Base-by-base conservation (phyloP, 2,797 vertebrate genomes). In the Echiichthys vipera region DNA sequence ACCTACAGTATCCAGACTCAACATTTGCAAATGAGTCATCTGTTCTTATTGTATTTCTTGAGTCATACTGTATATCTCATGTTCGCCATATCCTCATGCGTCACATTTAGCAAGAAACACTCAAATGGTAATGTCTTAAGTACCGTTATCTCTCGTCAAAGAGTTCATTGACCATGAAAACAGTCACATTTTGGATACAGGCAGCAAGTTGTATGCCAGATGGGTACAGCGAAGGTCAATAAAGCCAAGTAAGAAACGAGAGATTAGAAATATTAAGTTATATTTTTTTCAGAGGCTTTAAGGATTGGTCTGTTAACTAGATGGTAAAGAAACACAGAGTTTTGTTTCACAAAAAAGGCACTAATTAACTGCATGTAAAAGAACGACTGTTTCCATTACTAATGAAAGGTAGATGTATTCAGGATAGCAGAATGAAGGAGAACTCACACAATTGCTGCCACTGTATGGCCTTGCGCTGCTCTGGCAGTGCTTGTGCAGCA, bases 11-110 rank as follows among this genome's bases (percentile, higher is more conserved):
- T 82, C 75, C 55, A 80, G 75, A 74, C 78, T 62, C 56, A 59
- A 71, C 56, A 65, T 83, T 80, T 81, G 53, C 22, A 37, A 61
- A 73, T 90, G 87, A 89, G 85, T 91, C 88, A 91, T 91, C 71
- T 78, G 66, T 51, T 87, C 78, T 86, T 54, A 74, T 85, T 84
- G 78, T 82, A 64, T 86, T 85, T 84, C 68, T 78, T 85, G 87
- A 90, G 77, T 91, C 85, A 86, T 25, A 51, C 76, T 49, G 65
- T 63, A 73, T 62, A 83, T 76, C 81, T 89, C 77, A 39, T 71
- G 65, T 81, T 91, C 49, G 37, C 80, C 75, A 43, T 70, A 51
- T 68, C 39, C 43, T 66, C 46, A 25, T 84, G 65, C 46, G 36
- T 55, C 61, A 68, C 36, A 30, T 73, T 53, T 45, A 58, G 61